Percentiles rank a stretch among this genome's conserved stretches.
Conservation (phyloP, 2,888 invertebrate genomes). For the Megaustenia siamemsis region DNA sequence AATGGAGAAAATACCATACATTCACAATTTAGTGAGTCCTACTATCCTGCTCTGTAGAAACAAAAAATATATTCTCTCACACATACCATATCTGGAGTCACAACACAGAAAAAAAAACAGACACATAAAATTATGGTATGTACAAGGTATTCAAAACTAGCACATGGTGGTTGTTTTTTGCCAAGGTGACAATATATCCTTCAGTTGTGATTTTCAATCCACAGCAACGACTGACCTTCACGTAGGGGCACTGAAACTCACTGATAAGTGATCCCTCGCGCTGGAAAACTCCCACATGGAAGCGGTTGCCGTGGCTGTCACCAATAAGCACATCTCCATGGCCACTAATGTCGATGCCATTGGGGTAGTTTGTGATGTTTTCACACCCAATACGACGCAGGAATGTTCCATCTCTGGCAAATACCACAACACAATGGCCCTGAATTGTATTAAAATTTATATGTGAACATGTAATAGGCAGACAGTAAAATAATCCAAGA, state of each 20-base stretch:
- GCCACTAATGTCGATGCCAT: conserved; percentile 98
- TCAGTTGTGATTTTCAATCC: conserved; percentile 97
- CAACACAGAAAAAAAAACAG: background rate
- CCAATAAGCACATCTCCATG: conserved; percentile 97
- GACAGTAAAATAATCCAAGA: no score
- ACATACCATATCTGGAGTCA: background rate
- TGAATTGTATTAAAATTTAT: conserved; percentile 60
- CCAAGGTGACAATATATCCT: conserved; percentile 92
- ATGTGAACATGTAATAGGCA: background rate
- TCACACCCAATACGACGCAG: conserved; percentile 96
- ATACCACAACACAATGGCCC: conserved; percentile 95
- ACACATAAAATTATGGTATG: conserved; percentile 70
- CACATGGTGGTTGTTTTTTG: conserved; percentile 99
- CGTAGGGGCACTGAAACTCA: conserved; percentile 97
- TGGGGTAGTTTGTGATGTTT: conserved; percentile 97
- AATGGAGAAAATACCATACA: no score
- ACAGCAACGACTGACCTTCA: conserved; percentile 98
- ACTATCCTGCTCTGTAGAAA: no score
- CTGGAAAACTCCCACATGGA: conserved; percentile 97
- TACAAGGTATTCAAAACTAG: conserved; percentile 87
- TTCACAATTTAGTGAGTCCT: no score
- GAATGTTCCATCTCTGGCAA: conserved; percentile 93
- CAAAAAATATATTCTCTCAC: no score
- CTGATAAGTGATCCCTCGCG: conserved; percentile 86
- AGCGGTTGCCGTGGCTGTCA: conserved; percentile 97